Evolutionary conservation across 2,888 invertebrate species (phyloP).

Genomic region (Habroteleia sp.): DNA sequence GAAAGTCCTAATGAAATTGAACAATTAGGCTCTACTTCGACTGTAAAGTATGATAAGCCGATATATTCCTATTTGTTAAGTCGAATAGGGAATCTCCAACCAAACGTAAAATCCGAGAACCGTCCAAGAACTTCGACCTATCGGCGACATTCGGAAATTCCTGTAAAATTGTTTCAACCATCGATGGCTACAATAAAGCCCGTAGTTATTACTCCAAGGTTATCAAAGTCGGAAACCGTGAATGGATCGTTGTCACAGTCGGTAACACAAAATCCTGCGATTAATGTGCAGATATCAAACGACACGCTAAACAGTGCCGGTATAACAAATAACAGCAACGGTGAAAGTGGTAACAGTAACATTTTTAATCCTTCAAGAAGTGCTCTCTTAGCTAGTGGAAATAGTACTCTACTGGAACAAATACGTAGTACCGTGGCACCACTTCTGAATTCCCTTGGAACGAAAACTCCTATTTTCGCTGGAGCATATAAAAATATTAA

Average conservation of each 20-base stretch:
- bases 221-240: slow-evolving; percentile 66
- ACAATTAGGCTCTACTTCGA: slow-evolving; percentile 15
- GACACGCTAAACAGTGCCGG: slow-evolving; percentile 55
- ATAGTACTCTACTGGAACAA: slow-evolving; percentile 74
- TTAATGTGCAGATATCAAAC: slow-evolving; percentile 62
- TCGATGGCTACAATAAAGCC: slow-evolving; percentile 58
- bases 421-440: slow-evolving; percentile 79
- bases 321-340: slow-evolving; percentile 69
- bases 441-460: slow-evolving; percentile 74
- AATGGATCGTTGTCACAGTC: slow-evolving; percentile 65
- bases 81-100: slow-evolving; percentile 8
- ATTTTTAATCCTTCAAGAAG: slow-evolving; percentile 77
- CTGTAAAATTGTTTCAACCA: slow-evolving; percentile 56
- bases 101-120: slow-evolving; percentile 66
- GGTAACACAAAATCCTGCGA: slow-evolving; percentile 72
- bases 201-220: slow-evolving; percentile 75
- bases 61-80: slow-evolving; percentile 37
- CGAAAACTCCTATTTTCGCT: slow-evolving; percentile 74
- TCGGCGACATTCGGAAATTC: slow-evolving; percentile 74
- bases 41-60: slow-evolving; percentile 65
- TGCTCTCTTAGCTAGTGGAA: slow-evolving; percentile 70
- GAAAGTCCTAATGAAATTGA: slow-evolving; percentile 56
- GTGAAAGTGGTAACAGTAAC: slow-evolving; percentile 71
- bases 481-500: slow-evolving; percentile 73
- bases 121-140: slow-evolving; percentile 77